Base-by-base conservation (phyloP, 2,888 invertebrate genomes). In the Sphecodes monilicornis region DNA sequence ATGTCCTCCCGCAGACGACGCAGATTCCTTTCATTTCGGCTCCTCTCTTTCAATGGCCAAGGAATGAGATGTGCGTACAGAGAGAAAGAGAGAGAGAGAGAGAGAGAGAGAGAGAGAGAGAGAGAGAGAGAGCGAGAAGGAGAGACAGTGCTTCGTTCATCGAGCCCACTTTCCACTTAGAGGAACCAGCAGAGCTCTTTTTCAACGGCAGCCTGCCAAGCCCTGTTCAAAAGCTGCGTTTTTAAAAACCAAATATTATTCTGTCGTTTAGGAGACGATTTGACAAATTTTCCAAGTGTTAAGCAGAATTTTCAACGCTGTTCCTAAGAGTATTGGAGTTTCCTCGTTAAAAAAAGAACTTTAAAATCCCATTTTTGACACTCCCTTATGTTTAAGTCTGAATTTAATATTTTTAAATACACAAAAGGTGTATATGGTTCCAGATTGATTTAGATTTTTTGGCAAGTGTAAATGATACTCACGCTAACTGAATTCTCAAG, bases 11-110 rank as follows among this genome's bases (percentile, higher is more conserved):
- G 76, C 78, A 85, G 86, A 82, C 81, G 86, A 84, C 76, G 77
- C 79, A 73, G 76, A 86, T 86, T 86, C 78, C 82, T 84, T 89
- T 87, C 85, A 86, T 88, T 86, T 90, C 79, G 64, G 82, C 76
- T 88, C 80, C 76, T 80, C 75, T 81, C 82, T 88, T 82, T 88
- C 73, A 86, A 75, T 68, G 71, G 81, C 76, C 84, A 80, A 85
- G 78, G 81, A 81, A 84, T 60, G 74, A 79, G 54, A 69, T 75
- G 81, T 73, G 64, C 78, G 80, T 84, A 74, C 71, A 76, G 80
- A 84, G 79, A 71, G 83, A 76, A 11, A 22, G 22, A 36, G 22
- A 36, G 1, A 76, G 73, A 85, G 82, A 71, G 78, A 71, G 54
- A 54, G 57, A 11, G 54, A 57, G 81, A 70, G 79, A 71, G 50